phyloP scores from a whole-genome alignment of 1,140 invertebrate genomes.

The Phocides pigmalion region DNA sequence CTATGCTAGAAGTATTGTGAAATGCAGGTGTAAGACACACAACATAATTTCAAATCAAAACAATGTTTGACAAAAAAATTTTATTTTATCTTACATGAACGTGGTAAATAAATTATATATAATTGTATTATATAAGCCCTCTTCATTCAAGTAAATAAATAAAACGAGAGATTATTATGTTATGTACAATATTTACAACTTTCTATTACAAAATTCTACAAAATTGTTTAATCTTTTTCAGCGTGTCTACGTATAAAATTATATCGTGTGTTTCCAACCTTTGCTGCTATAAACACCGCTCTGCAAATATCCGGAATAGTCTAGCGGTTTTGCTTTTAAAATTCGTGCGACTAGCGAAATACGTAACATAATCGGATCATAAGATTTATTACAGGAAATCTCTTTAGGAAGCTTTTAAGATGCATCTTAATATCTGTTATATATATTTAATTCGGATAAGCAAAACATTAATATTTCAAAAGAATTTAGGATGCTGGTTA shows the following conservation, averaged over 20 bases:
- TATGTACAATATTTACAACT: no score
- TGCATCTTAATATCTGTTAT: constrained; percentile 11
- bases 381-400: constrained; percentile 59
- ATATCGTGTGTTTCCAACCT: constrained; percentile 47
- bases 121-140: no score
- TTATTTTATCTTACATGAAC: no score
- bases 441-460: neutral
- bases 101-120: no score
- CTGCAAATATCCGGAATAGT: constrained; percentile 58
- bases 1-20: no score
- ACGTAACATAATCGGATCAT: constrained; percentile 63
- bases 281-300: constrained; percentile 50
- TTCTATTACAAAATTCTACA: no score
- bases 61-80: no score
- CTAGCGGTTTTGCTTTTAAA: constrained; percentile 59
- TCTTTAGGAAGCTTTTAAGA: constrained; percentile 13
- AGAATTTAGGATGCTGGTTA: neutral
- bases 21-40: no score
- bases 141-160: no score
- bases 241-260: neutral
- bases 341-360: constrained; percentile 57
- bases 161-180: no score
- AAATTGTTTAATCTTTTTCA: no score
- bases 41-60: no score
- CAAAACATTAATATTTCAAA: neutral